Percentiles rank a stretch among this genome's conserved stretches.
phyloP scores from a whole-genome alignment of 2,888 invertebrate genomes.

The Esperia sulphurella region DNA sequence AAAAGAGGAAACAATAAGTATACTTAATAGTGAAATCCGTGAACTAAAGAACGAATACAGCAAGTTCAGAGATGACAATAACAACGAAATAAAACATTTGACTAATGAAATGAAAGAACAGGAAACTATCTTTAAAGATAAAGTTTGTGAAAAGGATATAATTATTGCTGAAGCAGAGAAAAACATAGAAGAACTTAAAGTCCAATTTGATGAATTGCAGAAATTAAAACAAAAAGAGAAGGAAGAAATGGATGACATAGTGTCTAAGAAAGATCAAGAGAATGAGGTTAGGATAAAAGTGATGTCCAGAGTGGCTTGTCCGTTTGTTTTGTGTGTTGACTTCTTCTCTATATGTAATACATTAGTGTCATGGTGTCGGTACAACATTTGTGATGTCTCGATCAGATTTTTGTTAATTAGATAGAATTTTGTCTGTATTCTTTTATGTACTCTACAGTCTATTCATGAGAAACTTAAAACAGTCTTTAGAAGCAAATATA shows the following conservation, averaged over 20 bases:
- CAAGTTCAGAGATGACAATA: slow-evolving; percentile 32
- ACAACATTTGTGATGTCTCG: not conserved
- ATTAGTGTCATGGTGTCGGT: not conserved
- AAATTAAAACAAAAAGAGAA: slow-evolving; percentile 42
- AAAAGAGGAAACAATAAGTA: slow-evolving; percentile 28
- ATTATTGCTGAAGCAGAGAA: slow-evolving; percentile 29
- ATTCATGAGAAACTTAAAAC: too few species aligned
- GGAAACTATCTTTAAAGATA: slow-evolving; percentile 24
- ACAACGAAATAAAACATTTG: slow-evolving; percentile 39
- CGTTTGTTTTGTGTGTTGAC: not conserved
- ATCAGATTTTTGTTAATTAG: not conserved
- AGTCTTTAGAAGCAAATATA: too few species aligned
- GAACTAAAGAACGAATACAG: slow-evolving; percentile 33
- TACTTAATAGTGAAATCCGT: slow-evolving; percentile 36
- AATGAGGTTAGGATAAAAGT: slow-evolving; percentile 56
- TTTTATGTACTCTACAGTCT: too few species aligned
- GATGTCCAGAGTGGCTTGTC: slow-evolving; percentile 22
- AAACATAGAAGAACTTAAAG: slow-evolving; percentile 34
- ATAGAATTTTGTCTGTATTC: too few species aligned
- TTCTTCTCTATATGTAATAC: too few species aligned
- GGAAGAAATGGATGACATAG: slow-evolving; percentile 32
- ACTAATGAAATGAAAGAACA: slow-evolving; percentile 33
- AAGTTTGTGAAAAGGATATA: slow-evolving; percentile 36
- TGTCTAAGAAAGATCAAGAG: slow-evolving; percentile 45
- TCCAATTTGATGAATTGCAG: slow-evolving; percentile 38